Base-by-base conservation (phyloP, 2,888 invertebrate genomes). In the Ormia ochracea region DNA sequence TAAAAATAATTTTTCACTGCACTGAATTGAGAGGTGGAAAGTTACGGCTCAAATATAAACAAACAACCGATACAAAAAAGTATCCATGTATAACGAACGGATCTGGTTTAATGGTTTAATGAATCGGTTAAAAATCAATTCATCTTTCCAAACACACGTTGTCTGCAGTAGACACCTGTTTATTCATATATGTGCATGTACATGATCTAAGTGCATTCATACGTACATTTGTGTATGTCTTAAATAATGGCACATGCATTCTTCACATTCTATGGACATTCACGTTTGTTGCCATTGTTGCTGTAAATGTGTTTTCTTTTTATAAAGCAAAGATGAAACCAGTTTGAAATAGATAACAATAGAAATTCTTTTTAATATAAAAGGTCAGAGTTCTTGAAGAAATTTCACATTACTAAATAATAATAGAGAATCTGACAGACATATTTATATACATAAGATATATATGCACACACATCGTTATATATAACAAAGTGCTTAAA, bases 281-380 rank as follows among this genome's bases (percentile, higher is more conserved):
- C 23, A 21, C 4, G 23, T 41, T 45, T 41, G 10, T 43, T n/a
- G n/a, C n/a, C n/a, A n/a, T n/a, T 21, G 5, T 43, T 43, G 9
- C 31, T 19, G 17, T 26, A 33, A 17, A 28, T 17, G n/a, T 45
- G 1, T 41, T 41, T 58, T n/a, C n/a, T 38, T 58, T n/a, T 41
- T 14, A 21, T 17, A 38, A 48, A 58, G 17, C n/a, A 4, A 38
- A 41, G 70, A 61, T 72, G 33, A 54, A 72, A 72, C 61, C 72
- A 61, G 61, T 61, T 72, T 52, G n/a, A 17, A 61, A 52, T 61
- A 72, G 52, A 43, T 28, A 41, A 33, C 61, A 54, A 43, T 52
- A 72, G 48, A 70, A 58, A 50, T 70, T 52, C 52, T n/a, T 50
- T 70, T 61, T 41, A 43, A 38, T 48, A 9, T 14, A 69, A 72